Evolutionary conservation across 2,113 vertebrate genomes (phyloP).

Genomic region (Pseudorectes ferrugineus): DNA sequence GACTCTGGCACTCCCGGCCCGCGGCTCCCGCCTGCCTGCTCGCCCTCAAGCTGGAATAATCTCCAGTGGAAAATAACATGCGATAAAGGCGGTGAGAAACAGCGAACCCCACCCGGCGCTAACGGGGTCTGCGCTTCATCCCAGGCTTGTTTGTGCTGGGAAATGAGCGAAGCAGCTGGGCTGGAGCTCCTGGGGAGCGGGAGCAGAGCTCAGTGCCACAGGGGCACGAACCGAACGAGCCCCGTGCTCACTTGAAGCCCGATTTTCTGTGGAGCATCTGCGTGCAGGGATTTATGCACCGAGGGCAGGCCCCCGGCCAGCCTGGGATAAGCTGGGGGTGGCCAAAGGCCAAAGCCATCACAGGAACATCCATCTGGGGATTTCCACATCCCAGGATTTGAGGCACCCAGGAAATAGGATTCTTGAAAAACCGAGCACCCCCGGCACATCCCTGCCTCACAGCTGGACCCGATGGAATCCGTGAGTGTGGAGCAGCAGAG

Average conservation of each 20-base stretch:
- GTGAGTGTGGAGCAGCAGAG: neutral
- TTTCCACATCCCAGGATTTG: neutral
- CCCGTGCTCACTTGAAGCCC: fast-evolving
- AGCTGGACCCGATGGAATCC: fast-evolving
- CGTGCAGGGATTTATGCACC: neutral
- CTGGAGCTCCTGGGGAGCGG: neutral
- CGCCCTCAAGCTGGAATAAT: neutral
- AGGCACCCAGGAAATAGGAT: neutral
- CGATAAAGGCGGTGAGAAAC: neutral
- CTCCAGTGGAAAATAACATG: neutral
- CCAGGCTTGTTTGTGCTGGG: neutral
- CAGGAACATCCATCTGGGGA: neutral
- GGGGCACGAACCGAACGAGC: fast-evolving
- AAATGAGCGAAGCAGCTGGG: neutral
- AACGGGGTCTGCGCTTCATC: neutral
- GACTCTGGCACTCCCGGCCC: fast-evolving
- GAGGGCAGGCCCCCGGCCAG: fast-evolving
- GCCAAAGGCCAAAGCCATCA: neutral
- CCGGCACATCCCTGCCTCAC: fast-evolving
- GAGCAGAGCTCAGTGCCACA: fast-evolving
- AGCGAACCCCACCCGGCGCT: neutral
- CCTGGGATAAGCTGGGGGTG: neutral
- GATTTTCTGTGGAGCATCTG: neutral
- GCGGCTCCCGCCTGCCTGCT: neutral
- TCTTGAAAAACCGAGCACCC: neutral